Evolutionary conservation across 1,140 invertebrate genomes (phyloP).

Genomic region (Venturia canescens): DNA sequence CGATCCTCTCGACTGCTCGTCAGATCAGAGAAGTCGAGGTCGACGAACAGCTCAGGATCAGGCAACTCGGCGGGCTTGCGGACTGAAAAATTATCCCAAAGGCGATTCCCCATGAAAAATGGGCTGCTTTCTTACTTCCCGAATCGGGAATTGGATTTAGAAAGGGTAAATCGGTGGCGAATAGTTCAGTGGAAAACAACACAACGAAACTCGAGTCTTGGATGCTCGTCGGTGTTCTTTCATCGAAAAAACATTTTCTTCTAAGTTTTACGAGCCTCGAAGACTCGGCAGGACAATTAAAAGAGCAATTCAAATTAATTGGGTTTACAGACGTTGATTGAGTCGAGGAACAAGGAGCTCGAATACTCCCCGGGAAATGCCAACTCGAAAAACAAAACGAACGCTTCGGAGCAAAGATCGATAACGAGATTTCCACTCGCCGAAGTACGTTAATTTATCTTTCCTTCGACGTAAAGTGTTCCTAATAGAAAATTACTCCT

Average conservation of each 20-base stretch:
- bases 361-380: background rate
- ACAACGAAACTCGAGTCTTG: no score
- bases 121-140: background rate
- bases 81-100: slow-evolving; percentile 1
- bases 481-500: slow-evolving; percentile 25
- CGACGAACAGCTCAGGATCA: background rate
- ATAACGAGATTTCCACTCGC: slow-evolving; percentile 26
- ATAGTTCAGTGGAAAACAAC: no score
- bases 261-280: background rate
- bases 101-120: background rate
- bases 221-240: no score
- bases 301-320: slow-evolving; percentile 15
- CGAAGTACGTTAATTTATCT: slow-evolving; percentile 40
- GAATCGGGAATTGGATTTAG: slow-evolving; percentile 35
- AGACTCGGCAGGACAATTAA: slow-evolving; percentile 2
- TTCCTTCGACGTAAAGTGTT: background rate
- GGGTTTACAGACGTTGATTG: slow-evolving; percentile 35
- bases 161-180: background rate
- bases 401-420: slow-evolving; percentile 14
- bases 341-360: slow-evolving; percentile 24
- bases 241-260: background rate
- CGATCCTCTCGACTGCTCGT: background rate
- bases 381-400: background rate
- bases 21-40: background rate
- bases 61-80: background rate